Evolutionary conservation across 1,140 invertebrate genomes (phyloP).

Genomic region (Drosophila bifasciata): DNA sequence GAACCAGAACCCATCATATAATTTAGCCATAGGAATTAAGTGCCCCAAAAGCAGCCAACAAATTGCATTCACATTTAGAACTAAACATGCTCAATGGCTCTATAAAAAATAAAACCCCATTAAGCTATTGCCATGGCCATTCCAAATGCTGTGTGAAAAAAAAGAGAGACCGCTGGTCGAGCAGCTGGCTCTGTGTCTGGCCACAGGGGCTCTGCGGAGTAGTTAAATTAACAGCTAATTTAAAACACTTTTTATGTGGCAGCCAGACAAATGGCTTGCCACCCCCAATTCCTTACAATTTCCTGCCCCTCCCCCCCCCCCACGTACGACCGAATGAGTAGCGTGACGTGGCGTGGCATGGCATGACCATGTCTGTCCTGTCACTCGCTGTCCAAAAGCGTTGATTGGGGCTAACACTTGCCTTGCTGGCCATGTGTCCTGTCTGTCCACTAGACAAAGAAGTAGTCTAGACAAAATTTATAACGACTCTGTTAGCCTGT

Average conservation of each 20-base stretch:
- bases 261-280: conserved; percentile 57
- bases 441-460: conserved; percentile 60
- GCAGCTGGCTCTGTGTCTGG: conserved; percentile 11
- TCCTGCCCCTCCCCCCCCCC: too few species aligned
- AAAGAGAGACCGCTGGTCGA: conserved; percentile 6
- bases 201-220: conserved; percentile 19
- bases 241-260: conserved; percentile 72
- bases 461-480: conserved; percentile 77
- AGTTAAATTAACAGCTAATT: conserved; percentile 75
- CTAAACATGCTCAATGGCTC: conserved; percentile 31
- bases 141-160: too few species aligned
- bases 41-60: conserved; percentile 7
- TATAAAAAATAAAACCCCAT: conserved; percentile 39
- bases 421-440: conserved; percentile 5
- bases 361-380: conserved; percentile 8
- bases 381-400: conserved; percentile 30
- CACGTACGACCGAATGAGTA: too few species aligned
- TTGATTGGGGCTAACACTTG: conserved; percentile 7
- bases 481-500: conserved; percentile 55
- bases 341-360: neutral
- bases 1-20: conserved; percentile 3
- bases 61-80: conserved; percentile 26
- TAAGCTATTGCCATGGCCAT: conserved; percentile 33
- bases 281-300: neutral
- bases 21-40: neutral